Evolutionary conservation across 1,140 invertebrate genomes (phyloP), one percentile per base, ranked within the genome.

Genomic region (Dufourea novaeangliae): DNA sequence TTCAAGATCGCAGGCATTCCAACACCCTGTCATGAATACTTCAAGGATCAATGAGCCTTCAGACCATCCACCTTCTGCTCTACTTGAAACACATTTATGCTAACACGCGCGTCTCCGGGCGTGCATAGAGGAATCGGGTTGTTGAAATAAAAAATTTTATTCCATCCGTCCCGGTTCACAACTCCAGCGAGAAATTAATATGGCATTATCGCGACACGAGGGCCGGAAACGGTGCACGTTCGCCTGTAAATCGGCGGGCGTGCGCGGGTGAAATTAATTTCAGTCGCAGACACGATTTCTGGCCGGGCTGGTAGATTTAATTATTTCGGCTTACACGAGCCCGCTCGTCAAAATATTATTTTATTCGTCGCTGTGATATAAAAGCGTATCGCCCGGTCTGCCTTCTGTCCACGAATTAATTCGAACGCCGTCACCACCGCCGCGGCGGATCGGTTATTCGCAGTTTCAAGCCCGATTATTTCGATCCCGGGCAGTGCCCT

Each of bases 291-390:
- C 17, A n/a, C 71, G 61, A 73, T 64, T 64, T 56, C 46, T 54
- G 20, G 34, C 11, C 34, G 2, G 32, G 12, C 17, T 11, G 59
- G 34, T 73, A 32, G 34, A 74, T 66, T 54, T 56, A 29, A 66
- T 66, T 66, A 54, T 66, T 74, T 63, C 46, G n/a, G 61, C 71
- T 39, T 54, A 66, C 61, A 37, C 46, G 25, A 34, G 25, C 7
- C n/a, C 20, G 59, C 22, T 46, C 71, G 61, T 66, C 61, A 66
- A 74, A 74, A 74, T 74, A 74, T 74, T 74, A 74, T 74, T 74
- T 74, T 74, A 74, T 54, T 74, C 32, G 6, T 17, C 32, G 5
- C 59, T 44, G 22, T n/a, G 46, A 74, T 57, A 66, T 74, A 56
- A 74, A 74, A 74, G 7, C 32, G 46, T 41, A 32, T 56, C 25